A percentile compares a stretch with the other conserved stretches of the same genome.
Conservation (phyloP, 2,113 vertebrate genomes). For the Trachemys scripta region DNA sequence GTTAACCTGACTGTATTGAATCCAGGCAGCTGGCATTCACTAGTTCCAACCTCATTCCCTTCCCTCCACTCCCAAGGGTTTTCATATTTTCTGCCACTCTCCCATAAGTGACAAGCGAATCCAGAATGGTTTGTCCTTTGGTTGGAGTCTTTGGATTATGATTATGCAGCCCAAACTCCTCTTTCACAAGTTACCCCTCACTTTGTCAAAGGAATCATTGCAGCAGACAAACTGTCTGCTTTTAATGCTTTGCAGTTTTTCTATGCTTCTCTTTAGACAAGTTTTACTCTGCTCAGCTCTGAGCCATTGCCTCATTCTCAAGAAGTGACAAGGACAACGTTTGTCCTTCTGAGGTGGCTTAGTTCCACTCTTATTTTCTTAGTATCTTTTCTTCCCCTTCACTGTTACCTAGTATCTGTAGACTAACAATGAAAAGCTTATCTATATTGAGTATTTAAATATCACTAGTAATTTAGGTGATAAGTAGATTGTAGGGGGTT, state of each 20-base stretch:
- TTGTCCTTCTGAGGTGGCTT: neutral
- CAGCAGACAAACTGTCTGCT: constrained; percentile 32
- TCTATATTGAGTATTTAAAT: neutral
- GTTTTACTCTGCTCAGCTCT: constrained; percentile 7
- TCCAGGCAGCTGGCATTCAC: constrained; percentile 23
- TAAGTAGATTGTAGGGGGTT: neutral
- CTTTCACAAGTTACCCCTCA: neutral
- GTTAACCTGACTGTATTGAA: constrained; percentile 22
- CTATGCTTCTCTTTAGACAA: neutral
- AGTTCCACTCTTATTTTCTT: neutral
- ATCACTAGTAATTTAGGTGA: neutral
- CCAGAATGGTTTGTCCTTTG: constrained; percentile 17
- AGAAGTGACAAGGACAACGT: constrained; percentile 23
- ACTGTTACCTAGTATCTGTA: neutral
- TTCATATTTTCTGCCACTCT: constrained; percentile 7
- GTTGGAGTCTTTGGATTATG: neutral
- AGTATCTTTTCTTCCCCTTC: constrained; percentile 8
- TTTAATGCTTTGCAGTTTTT: constrained; percentile 39
- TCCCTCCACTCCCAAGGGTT: neutral
- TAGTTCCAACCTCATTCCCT: constrained; percentile 20
- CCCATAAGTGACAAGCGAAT: neutral
- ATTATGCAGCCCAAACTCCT: neutral
- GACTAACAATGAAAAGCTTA: neutral
- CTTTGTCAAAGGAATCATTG: neutral
- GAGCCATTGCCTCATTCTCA: constrained; percentile 28